Evolutionary conservation across 92 coral and sea anemone species (phyloP), one percentile per base, ranked within the genome.

Genomic region (Epizoanthus scotinus): DNA sequence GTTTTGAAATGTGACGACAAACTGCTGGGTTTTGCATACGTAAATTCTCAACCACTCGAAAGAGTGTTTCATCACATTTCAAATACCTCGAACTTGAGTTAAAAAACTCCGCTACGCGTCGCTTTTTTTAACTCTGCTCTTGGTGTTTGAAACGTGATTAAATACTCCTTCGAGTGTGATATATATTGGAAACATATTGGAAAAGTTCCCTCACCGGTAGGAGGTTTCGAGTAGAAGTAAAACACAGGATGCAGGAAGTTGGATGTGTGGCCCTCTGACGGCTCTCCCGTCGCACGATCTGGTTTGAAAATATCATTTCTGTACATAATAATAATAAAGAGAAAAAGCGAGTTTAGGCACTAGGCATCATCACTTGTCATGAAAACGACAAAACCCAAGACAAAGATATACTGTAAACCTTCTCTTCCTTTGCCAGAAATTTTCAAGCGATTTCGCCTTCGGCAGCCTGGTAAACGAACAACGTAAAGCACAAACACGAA

Each of bases 181-280:
- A n/a, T n/a, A n/a, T n/a, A n/a, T n/a, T n/a, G n/a, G n/a, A n/a
- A 20, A 60, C 44, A 66, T 0, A 8, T 3, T 50, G 24, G 13
- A 22, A 28, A 21, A 2, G 22, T 50, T 38, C 54, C 5, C 60
- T 68, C 65, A 95, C 99, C 94, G 59, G 61, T 65, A 3, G 97
- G 94, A 26, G 92, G 88, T 1, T 85, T 66, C 40, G 87, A 75
- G 88, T 95, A 95, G 87, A 93, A 95, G 78, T 95, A 95, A 27
- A 95, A 50, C 68, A 95, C 99, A 44, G 99, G 99, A 86, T 95
- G 99, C 27, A 95, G 87, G 71, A 95, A 95, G 86, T 95, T 95
- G 5, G 99, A 95, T 6, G 64, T 85, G 62, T 95, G 99, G 0
- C 96, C 99, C 15, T 85, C 91, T 10, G 84, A 54, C 7, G 99